phyloP scores from a whole-genome alignment of 2,888 invertebrate genomes.

The Chirona hameri region DNA sequence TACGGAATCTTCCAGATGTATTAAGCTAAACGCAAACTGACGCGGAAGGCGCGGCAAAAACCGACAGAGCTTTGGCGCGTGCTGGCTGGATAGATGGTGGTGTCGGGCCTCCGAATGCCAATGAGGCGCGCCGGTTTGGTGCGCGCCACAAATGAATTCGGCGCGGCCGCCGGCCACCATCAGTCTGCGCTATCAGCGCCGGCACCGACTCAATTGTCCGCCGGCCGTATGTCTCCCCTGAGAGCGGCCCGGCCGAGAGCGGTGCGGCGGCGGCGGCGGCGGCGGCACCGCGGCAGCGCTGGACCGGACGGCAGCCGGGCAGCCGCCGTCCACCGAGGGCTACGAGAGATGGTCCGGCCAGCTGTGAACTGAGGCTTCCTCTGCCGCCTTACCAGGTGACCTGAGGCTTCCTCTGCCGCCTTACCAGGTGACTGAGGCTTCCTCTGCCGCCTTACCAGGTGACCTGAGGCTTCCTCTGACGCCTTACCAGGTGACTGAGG shows the following conservation, averaged over 20 bases:
- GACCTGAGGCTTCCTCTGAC: no score
- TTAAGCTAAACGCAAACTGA: slow-evolving; percentile 23
- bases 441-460: no score
- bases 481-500: no score
- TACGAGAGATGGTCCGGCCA: no score
- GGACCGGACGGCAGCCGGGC: not conserved
- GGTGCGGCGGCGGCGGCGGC: not conserved
- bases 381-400: no score
- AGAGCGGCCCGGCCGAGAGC: not conserved
- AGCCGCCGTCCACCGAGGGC: no score
- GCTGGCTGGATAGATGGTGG: not conserved
- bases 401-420: no score
- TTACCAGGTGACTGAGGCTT: no score
- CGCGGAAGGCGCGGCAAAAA: slow-evolving; percentile 12
- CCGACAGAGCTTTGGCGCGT: not conserved
- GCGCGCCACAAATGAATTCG: slow-evolving; percentile 25
- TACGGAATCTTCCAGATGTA: slow-evolving; percentile 24
- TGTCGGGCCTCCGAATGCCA: not conserved
- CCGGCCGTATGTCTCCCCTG: not conserved
- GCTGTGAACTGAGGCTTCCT: no score
- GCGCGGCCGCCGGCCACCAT: slow-evolving; percentile 13
- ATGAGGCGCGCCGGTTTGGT: not conserved
- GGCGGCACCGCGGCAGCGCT: not conserved
- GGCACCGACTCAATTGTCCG: slow-evolving; percentile 12
- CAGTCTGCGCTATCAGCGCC: slow-evolving; percentile 1